Conservation (phyloP, 2,888 invertebrate species). For the Fabriciana adippe region DNA sequence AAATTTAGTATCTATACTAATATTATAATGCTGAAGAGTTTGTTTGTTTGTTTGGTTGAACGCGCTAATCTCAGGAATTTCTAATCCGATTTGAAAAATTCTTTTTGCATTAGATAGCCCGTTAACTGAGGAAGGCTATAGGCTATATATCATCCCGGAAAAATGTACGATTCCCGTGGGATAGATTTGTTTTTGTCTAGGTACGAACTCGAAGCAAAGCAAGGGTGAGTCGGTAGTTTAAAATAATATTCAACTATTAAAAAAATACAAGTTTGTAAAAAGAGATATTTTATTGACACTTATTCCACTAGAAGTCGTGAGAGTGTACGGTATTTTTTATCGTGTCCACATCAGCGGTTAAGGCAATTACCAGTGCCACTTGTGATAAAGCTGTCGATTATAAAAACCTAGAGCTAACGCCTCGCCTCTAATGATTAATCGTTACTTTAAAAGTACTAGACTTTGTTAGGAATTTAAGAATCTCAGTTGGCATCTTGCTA, state of each 20-base stretch:
- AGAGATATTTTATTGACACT: conserved; percentile 12
- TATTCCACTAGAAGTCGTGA: conserved; percentile 19
- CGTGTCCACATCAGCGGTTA: conserved; percentile 26
- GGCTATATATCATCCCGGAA: too few relatives aligned
- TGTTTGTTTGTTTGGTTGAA: too few relatives aligned
- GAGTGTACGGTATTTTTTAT: conserved; percentile 25
- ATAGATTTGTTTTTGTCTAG: too few relatives aligned
- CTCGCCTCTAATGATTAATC: conserved; percentile 28
- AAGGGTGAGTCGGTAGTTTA: too few relatives aligned
- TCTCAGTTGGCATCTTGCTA: not conserved
- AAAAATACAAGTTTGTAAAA: conserved; percentile 10
- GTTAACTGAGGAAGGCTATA: too few relatives aligned
- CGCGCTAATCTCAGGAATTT: too few relatives aligned
- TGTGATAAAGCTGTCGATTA: conserved; percentile 28
- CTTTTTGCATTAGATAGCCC: too few relatives aligned
- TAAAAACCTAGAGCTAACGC: conserved; percentile 25
- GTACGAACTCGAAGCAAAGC: too few relatives aligned
- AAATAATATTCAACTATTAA: conserved; percentile 12
- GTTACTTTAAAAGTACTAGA: conserved; percentile 21
- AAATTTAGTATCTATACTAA: not conserved
- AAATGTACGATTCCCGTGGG: too few relatives aligned
- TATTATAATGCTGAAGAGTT: too few relatives aligned
- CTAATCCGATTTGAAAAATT: too few relatives aligned
- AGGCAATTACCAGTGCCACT: conserved; percentile 29
- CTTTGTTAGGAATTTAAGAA: conserved; percentile 18